Percentiles rank a stretch among this genome's conserved stretches.
phyloP scores from a whole-genome alignment of 1,140 invertebrate species.

The Musca vetustissima region DNA sequence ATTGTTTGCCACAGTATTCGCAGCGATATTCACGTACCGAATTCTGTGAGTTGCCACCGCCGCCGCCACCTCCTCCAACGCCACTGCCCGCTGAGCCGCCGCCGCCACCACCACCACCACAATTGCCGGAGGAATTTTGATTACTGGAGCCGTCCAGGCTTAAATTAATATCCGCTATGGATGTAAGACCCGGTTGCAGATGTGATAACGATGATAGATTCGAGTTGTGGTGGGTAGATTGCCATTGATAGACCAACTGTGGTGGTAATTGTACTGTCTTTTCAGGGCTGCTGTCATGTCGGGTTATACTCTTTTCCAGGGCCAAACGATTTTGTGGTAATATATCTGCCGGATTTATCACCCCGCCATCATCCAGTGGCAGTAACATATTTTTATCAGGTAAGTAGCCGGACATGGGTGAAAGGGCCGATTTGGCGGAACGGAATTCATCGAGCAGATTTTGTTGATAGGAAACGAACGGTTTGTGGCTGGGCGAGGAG shows the following conservation, averaged over 20 bases:
- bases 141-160: constrained; percentile 41
- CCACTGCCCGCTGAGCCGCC: too few species aligned
- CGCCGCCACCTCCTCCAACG: constrained; percentile 32
- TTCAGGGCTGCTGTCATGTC: constrained; percentile 43
- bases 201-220: constrained; percentile 44
- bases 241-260: constrained; percentile 53
- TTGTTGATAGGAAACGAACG: constrained; percentile 78
- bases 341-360: constrained; percentile 27
- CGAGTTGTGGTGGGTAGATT: constrained; percentile 27
- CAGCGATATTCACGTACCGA: constrained; percentile 78
- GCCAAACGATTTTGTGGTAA: constrained; percentile 30
- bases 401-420: constrained; percentile 50
- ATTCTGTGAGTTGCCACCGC: constrained; percentile 33
- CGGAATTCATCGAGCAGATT: constrained; percentile 68
- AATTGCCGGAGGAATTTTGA: constrained; percentile 37
- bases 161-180: constrained; percentile 43
- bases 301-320: constrained; percentile 36
- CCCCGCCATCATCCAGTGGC: constrained; percentile 42
- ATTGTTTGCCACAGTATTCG: constrained; percentile 85
- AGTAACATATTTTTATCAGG: constrained; percentile 46
- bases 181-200: constrained; percentile 48
- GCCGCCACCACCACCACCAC: constrained; percentile 25
- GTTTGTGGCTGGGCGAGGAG: constrained; percentile 79
- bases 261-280: constrained; percentile 42
- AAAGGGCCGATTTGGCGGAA: constrained; percentile 42